These are phyloP conservation scores for Cottus gobio DNA, from an alignment of 2,113 vertebrate genomes.

Conservation along the genomic window DNA sequence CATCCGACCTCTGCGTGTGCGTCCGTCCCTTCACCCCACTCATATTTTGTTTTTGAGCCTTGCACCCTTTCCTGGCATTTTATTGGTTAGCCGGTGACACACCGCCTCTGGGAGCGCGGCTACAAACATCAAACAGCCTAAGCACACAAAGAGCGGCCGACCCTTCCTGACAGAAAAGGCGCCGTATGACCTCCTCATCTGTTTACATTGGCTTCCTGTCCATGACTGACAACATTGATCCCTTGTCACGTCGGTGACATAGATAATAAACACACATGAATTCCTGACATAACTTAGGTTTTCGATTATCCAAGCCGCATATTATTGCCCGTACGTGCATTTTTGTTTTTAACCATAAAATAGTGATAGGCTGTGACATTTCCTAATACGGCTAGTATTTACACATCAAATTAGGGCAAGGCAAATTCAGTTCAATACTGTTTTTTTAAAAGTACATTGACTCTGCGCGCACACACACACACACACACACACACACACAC, in stretches of 20 bases:
- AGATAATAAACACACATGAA: neutral
- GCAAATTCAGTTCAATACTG: neutral
- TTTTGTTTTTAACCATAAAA: neutral
- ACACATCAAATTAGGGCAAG: slow-evolving; percentile 23
- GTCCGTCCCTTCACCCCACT: neutral
- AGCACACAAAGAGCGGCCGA: slow-evolving; percentile 39
- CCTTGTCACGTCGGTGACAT: neutral
- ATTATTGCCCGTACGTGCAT: neutral
- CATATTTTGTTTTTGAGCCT: slow-evolving; percentile 25
- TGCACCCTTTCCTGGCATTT: slow-evolving; percentile 50
- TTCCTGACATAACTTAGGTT: neutral
- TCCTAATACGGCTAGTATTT: slow-evolving; percentile 23
- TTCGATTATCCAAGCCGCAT: neutral
- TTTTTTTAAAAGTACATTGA: slow-evolving; percentile 32
- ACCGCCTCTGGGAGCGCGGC: slow-evolving; percentile 53
- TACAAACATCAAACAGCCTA: slow-evolving; percentile 58
- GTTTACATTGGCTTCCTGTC: slow-evolving; percentile 59
- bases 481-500: slow-evolving; percentile 25
- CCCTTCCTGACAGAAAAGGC: slow-evolving; percentile 31
- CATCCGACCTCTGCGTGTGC: neutral
- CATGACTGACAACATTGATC: slow-evolving; percentile 7
- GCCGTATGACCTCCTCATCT: slow-evolving; percentile 41
- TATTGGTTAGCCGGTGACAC: slow-evolving; percentile 69
- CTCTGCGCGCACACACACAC: slow-evolving; percentile 27
- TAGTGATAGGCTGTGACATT: neutral